Evolutionary conservation across 2,888 invertebrate genomes (phyloP), one percentile per base, ranked within the genome.

Genomic region (Pasiphila rectangulata): DNA sequence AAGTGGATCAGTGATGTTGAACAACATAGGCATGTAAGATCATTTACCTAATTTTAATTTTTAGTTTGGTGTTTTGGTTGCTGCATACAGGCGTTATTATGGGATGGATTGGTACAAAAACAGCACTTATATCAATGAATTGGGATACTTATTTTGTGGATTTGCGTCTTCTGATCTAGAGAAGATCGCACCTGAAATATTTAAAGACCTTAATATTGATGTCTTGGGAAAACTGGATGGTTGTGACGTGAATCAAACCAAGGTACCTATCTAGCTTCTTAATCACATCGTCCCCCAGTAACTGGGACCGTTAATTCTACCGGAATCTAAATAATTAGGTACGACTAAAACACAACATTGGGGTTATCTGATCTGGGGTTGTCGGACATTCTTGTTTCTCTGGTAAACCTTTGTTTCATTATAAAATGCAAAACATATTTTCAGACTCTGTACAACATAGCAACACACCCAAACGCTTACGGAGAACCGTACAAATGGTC

Each of bases 61-160:
- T 57, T 57, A 87, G 87, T 72, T 70, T 52, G 86, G 87, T 19
- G 57, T 85, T 47, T 60, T 88, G 54, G 74, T 75, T 16, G 73
- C 87, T 24, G 77, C 87, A 1, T 88, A 83, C 27, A 71, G 75
- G 53, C 72, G 87, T 32, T 88, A 82, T 59, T 83, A 56, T 56
- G 85, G 86, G 1, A 62, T 71, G 24, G 51, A 61, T 2, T 86
- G 87, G 87, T 76, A 71, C 43, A 54, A 47, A 24, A 82, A 79
- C 29, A 78, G 75, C 20, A 64, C 78, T 3, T 60, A 61, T 25
- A 75, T 87, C 12, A 84, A 85, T 48, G 75, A 82, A 40, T 53
- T 88, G 25, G 87, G 87, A 6, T 83, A 79, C 46, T 56, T 88
- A 40, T 16, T 88, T 7, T 88, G 87, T 59, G 85, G 83, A n/a